phyloP scores from a whole-genome alignment of 30 jellyfish, hydroid and myxozoan genomes.

The Hydra vulgaris region DNA sequence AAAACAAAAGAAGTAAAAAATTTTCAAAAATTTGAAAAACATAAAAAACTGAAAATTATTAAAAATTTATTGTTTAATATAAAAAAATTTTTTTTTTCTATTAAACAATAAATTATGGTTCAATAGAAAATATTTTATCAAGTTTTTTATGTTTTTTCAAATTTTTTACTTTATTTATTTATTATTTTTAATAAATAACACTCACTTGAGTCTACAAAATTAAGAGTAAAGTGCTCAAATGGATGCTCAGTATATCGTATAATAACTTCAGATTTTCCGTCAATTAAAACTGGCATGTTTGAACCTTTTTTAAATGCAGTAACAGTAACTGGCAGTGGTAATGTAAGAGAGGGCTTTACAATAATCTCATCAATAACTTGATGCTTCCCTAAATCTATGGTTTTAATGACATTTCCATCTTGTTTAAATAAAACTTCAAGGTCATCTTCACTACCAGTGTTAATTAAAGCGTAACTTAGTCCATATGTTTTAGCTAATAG shows the following conservation, averaged over 20 bases:
- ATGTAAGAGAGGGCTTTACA: neutral
- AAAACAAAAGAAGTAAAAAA: too few relatives aligned
- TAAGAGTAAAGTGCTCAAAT: neutral
- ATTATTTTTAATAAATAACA: too few relatives aligned
- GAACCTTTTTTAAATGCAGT: neutral
- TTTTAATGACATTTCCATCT: neutral
- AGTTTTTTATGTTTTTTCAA: too few relatives aligned
- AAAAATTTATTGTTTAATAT: too few relatives aligned
- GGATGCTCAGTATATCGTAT: neutral
- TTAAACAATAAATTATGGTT: too few relatives aligned
- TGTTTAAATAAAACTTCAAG: neutral
- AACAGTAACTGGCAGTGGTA: conserved; percentile 9
- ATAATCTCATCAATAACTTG: neutral
- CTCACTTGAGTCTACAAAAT: neutral
- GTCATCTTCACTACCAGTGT: neutral
- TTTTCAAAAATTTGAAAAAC: too few relatives aligned
- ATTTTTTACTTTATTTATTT: too few relatives aligned
- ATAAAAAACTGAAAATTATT: too few relatives aligned
- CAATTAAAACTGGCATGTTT: neutral
- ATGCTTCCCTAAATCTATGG: neutral
- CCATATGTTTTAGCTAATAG: neutral
- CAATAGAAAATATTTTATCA: too few relatives aligned
- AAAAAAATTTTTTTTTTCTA: too few relatives aligned
- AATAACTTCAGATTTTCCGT: conserved; percentile 1
- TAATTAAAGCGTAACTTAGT: neutral